phyloP scores from a whole-genome alignment of 2,113 vertebrate genomes.

The Cheilinus undulatus region DNA sequence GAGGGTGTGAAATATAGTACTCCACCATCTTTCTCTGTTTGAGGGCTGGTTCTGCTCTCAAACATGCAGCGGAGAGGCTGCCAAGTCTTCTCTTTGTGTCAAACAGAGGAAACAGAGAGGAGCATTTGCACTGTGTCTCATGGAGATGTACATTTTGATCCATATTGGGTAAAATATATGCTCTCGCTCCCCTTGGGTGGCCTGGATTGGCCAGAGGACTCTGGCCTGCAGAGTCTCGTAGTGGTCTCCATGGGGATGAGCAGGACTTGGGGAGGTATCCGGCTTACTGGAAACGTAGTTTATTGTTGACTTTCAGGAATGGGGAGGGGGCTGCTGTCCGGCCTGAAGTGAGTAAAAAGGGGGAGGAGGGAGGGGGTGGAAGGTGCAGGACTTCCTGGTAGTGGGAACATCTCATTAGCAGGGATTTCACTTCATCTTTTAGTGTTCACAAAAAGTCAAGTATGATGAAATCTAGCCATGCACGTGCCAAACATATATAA shows the following conservation, averaged over 20 bases:
- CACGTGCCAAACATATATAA: not conserved
- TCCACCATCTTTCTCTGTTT: not conserved
- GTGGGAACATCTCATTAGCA: slow-evolving; percentile 3
- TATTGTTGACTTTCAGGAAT: slow-evolving; percentile 85
- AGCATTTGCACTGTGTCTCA: slow-evolving; percentile 17
- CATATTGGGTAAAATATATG: slow-evolving; percentile 37
- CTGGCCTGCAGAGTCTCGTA: slow-evolving; percentile 56
- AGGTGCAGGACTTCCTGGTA: slow-evolving; percentile 23
- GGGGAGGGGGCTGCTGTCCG: slow-evolving; percentile 39
- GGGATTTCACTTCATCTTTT: slow-evolving; percentile 29
- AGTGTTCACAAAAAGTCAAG: slow-evolving; percentile 37
- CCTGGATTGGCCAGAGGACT: slow-evolving; percentile 63
- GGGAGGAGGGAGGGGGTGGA: not conserved
- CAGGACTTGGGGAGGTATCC: slow-evolving; percentile 77
- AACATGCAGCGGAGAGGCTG: slow-evolving; percentile 21
- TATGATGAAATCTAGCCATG: not conserved
- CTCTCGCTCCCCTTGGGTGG: slow-evolving; percentile 72
- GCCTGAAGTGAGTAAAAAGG: not conserved
- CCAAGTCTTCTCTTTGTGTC: slow-evolving; percentile 22
- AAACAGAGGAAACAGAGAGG: slow-evolving; percentile 3
- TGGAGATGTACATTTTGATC: slow-evolving; percentile 36
- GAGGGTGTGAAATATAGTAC: slow-evolving; percentile 42
- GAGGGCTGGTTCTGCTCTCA: not conserved
- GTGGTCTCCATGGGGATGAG: slow-evolving; percentile 80
- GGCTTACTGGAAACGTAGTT: slow-evolving; percentile 84